Percentiles rank a stretch among this genome's conserved stretches.
Evolutionary conservation across 1,140 invertebrate species (phyloP).

Genomic region (Leptinotarsa lineolata): DNA sequence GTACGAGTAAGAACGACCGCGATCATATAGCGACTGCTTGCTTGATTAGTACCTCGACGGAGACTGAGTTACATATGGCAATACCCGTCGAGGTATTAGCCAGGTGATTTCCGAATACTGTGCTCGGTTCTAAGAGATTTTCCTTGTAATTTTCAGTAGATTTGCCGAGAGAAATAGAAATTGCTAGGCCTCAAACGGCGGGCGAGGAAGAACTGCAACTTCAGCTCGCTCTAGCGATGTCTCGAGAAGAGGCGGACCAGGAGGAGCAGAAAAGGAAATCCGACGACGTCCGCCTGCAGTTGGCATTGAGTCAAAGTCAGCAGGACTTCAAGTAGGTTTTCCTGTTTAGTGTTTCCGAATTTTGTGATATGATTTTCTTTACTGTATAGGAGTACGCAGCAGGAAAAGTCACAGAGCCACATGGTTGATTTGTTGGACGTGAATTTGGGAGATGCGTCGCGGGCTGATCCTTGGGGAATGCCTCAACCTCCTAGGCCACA

Average conservation of each 20-base stretch:
- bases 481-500: conserved; percentile 56
- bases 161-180: conserved; percentile 78
- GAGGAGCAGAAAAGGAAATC: conserved; percentile 90
- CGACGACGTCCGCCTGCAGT: conserved; percentile 91
- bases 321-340: conserved; percentile 80
- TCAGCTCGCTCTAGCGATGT: conserved; percentile 97
- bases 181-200: conserved; percentile 90
- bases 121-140: too few relatives aligned
- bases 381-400: conserved; percentile 24
- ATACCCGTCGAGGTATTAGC: too few relatives aligned
- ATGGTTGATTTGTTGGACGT: conserved; percentile 83
- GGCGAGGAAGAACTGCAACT: conserved; percentile 98
- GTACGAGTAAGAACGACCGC: conserved; percentile 38
- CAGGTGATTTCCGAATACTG: too few relatives aligned
- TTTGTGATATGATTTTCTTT: conserved; percentile 1
- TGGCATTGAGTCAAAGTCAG: conserved; percentile 91
- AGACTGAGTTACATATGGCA: too few relatives aligned
- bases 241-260: conserved; percentile 96
- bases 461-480: conserved; percentile 74
- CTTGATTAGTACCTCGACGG: too few relatives aligned
- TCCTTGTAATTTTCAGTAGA: conserved; percentile 36
- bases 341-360: background rate
- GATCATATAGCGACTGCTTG: too few relatives aligned
- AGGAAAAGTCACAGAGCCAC: conserved; percentile 61
- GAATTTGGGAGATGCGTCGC: conserved; percentile 66